Evolutionary conservation across 2,113 vertebrate genomes (phyloP).

Genomic region (Terrapene triunguis): DNA sequence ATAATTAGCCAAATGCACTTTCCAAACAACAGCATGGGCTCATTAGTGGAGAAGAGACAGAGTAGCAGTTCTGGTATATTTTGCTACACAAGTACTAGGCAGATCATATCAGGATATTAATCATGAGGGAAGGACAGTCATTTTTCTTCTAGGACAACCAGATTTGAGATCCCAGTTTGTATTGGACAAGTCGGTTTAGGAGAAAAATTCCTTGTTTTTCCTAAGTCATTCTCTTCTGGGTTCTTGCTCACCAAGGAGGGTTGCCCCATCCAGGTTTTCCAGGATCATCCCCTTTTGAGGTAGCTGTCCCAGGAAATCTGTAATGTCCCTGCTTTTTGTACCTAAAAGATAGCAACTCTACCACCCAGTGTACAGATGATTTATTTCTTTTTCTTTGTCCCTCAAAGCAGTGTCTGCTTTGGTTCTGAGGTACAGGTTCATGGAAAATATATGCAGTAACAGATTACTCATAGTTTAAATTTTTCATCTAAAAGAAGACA

Average conservation of each 20-base stretch:
- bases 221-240: not conserved
- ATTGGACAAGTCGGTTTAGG: not conserved
- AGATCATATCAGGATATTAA: not conserved
- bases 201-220: not conserved
- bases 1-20: not conserved
- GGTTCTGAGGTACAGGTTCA: not conserved
- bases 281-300: not conserved
- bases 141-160: not conserved
- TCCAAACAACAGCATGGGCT: not conserved
- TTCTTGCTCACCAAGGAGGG: not conserved
- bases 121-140: not conserved
- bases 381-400: not conserved
- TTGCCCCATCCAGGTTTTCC: not conserved
- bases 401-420: not conserved
- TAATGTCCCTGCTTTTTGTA: not conserved
- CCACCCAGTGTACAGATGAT: not conserved
- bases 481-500: not conserved
- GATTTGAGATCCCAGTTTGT: not conserved
- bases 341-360: not conserved
- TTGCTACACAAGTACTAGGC: rapidly evolving
- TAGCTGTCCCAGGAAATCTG: not conserved
- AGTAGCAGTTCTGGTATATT: not conserved
- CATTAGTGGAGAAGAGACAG: not conserved
- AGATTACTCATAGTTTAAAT: not conserved
- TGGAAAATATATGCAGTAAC: not conserved